These are phyloP conservation scores for Corythornis cristatus DNA, from an alignment of 2,113 vertebrate species.

Conservation along the genomic window DNA sequence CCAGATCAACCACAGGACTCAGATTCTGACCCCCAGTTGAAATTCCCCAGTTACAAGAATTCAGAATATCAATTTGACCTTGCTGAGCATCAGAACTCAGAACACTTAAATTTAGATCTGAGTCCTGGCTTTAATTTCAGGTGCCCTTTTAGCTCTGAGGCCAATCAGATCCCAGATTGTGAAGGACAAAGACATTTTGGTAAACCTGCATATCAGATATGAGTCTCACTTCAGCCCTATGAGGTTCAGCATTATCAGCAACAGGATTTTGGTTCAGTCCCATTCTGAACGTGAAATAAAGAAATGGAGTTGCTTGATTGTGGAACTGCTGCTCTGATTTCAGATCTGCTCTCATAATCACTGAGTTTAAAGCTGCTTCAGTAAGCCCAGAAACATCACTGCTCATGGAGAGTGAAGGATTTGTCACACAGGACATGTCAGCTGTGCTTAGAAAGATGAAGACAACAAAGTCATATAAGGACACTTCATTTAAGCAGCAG, in stretches of 20 bases:
- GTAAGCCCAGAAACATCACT: background rate
- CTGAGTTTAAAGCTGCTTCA: background rate
- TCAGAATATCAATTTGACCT: background rate
- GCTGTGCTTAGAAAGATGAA: background rate
- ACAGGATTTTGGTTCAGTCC: constrained; percentile 57
- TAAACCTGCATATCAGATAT: background rate
- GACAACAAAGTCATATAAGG: background rate
- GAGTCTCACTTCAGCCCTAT: background rate
- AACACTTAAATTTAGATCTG: background rate
- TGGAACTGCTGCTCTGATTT: background rate
- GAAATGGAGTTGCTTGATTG: background rate
- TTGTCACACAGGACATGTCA: background rate
- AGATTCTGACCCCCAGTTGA: background rate
- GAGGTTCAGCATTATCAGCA: background rate
- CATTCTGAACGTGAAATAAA: background rate
- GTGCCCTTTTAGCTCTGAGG: background rate
- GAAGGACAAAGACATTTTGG: background rate
- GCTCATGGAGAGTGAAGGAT: background rate
- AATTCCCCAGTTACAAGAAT: background rate
- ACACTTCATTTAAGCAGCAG: background rate
- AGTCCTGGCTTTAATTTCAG: background rate
- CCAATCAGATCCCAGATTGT: background rate
- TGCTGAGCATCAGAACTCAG: background rate
- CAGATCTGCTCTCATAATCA: background rate
- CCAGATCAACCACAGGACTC: background rate